A percentile compares a stretch with the other conserved stretches of the same genome.
phyloP scores from a whole-genome alignment of 2,113 vertebrate genomes.

The Nycticorax nycticorax region DNA sequence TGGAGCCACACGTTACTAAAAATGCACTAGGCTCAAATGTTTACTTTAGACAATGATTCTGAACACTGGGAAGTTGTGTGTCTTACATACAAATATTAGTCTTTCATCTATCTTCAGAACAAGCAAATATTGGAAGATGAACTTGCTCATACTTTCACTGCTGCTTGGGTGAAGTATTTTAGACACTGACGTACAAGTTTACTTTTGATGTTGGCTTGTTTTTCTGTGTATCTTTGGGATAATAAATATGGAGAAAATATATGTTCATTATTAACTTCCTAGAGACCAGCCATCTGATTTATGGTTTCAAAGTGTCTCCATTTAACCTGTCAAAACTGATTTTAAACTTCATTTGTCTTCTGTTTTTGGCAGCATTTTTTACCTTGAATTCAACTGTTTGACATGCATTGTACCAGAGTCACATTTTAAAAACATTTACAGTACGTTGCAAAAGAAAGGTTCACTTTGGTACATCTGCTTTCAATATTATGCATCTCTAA shows the following conservation, averaged over 20 bases:
- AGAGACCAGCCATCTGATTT: slow-evolving; percentile 84
- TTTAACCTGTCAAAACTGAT: slow-evolving; percentile 87
- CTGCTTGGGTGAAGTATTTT: background rate
- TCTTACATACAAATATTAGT: slow-evolving; percentile 23
- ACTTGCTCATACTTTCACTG: slow-evolving; percentile 6
- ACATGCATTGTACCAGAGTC: slow-evolving; percentile 80
- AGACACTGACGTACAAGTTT: background rate
- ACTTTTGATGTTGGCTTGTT: slow-evolving; percentile 7
- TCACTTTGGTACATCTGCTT: slow-evolving; percentile 89
- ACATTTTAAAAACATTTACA: slow-evolving; percentile 81
- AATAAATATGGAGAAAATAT: slow-evolving; percentile 63
- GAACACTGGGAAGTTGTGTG: background rate
- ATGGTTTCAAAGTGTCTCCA: slow-evolving; percentile 83
- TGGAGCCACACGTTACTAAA: fast-evolving
- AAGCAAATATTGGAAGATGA: slow-evolving; percentile 1
- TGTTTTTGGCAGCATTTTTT: slow-evolving; percentile 83
- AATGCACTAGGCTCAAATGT: background rate
- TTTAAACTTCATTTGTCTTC: slow-evolving; percentile 90
- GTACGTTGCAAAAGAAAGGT: slow-evolving; percentile 34
- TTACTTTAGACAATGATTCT: background rate
- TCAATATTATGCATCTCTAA: slow-evolving; percentile 85
- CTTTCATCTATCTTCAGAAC: slow-evolving; percentile 11
- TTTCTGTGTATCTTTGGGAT: slow-evolving; percentile 49
- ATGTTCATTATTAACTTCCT: slow-evolving; percentile 83
- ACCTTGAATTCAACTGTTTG: slow-evolving; percentile 83